Percentiles rank a stretch among this genome's conserved stretches.
These are phyloP conservation scores for Nymphalis io DNA, from an alignment of 1,140 invertebrate genomes.

Conservation along the genomic window DNA sequence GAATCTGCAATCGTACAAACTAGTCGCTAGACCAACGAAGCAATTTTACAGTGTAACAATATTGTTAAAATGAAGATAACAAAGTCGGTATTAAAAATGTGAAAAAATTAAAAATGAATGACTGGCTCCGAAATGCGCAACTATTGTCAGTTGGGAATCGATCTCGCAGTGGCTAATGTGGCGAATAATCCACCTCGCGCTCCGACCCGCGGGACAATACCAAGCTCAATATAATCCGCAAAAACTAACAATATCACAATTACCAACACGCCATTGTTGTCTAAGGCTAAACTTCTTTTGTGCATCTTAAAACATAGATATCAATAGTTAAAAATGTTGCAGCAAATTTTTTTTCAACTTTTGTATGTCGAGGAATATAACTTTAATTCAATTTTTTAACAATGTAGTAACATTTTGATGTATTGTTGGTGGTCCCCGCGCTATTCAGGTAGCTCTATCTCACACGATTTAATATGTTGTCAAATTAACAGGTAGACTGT, in stretches of 20 bases:
- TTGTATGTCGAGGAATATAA: slow-evolving; percentile 19
- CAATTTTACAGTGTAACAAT: no score
- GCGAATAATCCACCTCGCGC: slow-evolving; percentile 75
- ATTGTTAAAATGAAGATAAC: no score
- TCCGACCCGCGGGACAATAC: slow-evolving; percentile 60
- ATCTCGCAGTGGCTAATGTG: slow-evolving; percentile 66
- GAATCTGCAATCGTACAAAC: no score
- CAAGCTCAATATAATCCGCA: slow-evolving; percentile 68
- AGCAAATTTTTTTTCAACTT: slow-evolving; percentile 25
- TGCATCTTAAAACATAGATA: slow-evolving; percentile 41
- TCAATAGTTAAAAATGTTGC: slow-evolving; percentile 33
- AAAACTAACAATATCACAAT: slow-evolving; percentile 68
- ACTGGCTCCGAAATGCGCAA: slow-evolving; percentile 62
- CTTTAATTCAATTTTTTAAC: slow-evolving; percentile 73
- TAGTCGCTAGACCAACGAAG: no score
- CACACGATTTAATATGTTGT: slow-evolving; percentile 20
- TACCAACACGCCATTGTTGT: slow-evolving; percentile 46
- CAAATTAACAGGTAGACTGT: slow-evolving; percentile 26
- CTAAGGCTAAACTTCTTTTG: slow-evolving; percentile 36
- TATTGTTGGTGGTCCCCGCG: slow-evolving; percentile 53
- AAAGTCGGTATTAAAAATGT: no score
- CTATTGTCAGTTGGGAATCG: slow-evolving; percentile 60
- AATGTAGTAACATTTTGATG: slow-evolving; percentile 59
- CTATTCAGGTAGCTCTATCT: slow-evolving; percentile 46
- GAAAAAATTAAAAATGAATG: neutral